These are phyloP conservation scores for Trogon melanurus DNA, from an alignment of 2,113 vertebrate species.

Conservation along the genomic window DNA sequence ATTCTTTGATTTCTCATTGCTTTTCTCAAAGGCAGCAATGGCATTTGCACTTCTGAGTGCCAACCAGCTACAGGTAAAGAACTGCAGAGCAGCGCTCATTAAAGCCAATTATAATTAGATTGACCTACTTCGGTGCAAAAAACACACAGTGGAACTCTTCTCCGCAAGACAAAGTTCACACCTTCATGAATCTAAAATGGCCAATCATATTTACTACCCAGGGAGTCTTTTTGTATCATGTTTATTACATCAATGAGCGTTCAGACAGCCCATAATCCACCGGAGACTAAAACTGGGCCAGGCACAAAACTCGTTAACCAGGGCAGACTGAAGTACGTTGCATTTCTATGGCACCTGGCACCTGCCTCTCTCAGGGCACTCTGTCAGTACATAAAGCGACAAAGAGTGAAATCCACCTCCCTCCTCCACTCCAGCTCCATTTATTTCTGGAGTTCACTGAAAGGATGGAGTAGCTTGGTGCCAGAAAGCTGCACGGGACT, in stretches of 20 bases:
- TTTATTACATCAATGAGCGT: not conserved
- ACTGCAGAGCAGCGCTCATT: constrained; percentile 13
- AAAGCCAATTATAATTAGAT: constrained; percentile 51
- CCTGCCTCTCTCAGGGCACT: not conserved
- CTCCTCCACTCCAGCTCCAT: not conserved
- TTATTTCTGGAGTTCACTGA: not conserved
- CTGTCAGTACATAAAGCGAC: not conserved
- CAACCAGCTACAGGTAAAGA: constrained; percentile 49
- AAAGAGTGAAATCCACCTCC: not conserved
- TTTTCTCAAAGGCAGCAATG: not conserved
- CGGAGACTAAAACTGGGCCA: not conserved
- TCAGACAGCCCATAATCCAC: not conserved
- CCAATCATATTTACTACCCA: constrained; percentile 10
- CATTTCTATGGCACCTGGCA: not conserved
- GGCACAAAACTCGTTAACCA: not conserved
- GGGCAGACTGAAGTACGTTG: not conserved
- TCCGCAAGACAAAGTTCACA: not conserved
- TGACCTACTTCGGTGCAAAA: constrained; percentile 46
- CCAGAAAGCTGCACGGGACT: not conserved
- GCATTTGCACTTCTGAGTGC: constrained; percentile 39
- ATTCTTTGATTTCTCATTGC: constrained; percentile 26
- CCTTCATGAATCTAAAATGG: not conserved
- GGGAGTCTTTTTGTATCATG: not conserved
- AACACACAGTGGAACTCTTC: not conserved
- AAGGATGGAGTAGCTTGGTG: not conserved